Conservation (phyloP, 2,113 vertebrate genomes). For the Bathybates hornii region DNA sequence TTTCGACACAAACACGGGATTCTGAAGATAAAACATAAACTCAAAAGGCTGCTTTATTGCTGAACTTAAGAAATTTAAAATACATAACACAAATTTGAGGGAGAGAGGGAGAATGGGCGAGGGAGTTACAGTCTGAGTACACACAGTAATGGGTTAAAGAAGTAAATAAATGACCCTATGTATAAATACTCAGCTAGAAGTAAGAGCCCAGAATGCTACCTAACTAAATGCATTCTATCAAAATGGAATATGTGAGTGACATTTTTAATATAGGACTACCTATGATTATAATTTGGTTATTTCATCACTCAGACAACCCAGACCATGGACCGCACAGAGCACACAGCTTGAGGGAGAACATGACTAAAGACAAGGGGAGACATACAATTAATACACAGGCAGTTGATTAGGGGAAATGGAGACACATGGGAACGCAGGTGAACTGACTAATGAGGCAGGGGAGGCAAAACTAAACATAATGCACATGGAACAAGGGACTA, state of each 20-base stretch:
- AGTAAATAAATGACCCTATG: background rate
- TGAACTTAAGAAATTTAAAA: background rate
- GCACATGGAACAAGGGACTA: background rate
- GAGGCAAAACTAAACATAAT: background rate
- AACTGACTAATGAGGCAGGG: background rate
- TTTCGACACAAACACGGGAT: background rate
- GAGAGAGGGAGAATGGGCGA: background rate
- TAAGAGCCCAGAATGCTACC: background rate
- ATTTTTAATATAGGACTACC: background rate
- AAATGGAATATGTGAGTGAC: background rate
- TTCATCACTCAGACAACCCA: background rate
- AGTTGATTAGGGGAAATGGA: background rate
- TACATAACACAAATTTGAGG: background rate
- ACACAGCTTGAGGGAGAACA: background rate
- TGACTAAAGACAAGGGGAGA: background rate
- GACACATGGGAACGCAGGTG: background rate
- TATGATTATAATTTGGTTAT: background rate
- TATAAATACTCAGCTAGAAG: background rate
- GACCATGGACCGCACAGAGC: background rate
- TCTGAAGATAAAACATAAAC: background rate
- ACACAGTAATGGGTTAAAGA: background rate
- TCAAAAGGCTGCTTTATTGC: background rate
- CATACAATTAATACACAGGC: background rate
- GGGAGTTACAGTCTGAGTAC: background rate
- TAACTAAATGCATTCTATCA: background rate